Evolutionary conservation across 2,888 invertebrate genomes (phyloP), one percentile per base, ranked within the genome.

Genomic region (Habroteleia sp.): DNA sequence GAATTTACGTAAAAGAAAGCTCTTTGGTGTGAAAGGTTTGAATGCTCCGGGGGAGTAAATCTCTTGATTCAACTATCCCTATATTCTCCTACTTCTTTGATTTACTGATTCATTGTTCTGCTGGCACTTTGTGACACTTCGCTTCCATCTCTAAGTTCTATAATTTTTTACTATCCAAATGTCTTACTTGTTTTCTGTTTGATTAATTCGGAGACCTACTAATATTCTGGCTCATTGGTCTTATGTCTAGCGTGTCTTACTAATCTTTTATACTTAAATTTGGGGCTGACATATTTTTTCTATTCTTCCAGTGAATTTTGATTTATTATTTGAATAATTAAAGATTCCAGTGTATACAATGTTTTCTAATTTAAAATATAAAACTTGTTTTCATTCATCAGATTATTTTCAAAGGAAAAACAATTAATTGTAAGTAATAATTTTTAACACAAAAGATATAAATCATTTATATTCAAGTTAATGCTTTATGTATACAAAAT

Each of bases 31-130:
- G 33, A 63, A 63, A 52, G 63, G 25, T 63, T 52, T 42, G 63
- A 65, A 37, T 8, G 54, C 65, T 52, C 31, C 35, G 27, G 44
- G 52, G 44, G 37, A 65, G 66, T 56, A 56, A 66, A 54, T 66
- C 66, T 66, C 66, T 54, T 66, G 54, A 66, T 66, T 66, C 46
- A 66, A 66, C 66, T 66, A 66, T 66, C 46, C 20, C 46, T 54
- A 56, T 29, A 39, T 37, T 56, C 25, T 66, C 14, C 27, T 20
- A 44, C 66, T 56, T 37, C 54, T 65, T 66, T 56, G 54, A 56
- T 54, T 66, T 54, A 66, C 44, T 66, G 54, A 66, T 66, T 66
- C 66, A 66, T 66, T 66, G 66, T 66, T 66, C 66, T 10, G 46
- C 46, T 56, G 66, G 46, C 54, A 56, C 54, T 56, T 46, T 56